A percentile compares a stretch with the other conserved stretches of the same genome.
These are phyloP conservation scores for Cantharis rustica DNA, from an alignment of 2,888 invertebrate species.

Conservation along the genomic window DNA sequence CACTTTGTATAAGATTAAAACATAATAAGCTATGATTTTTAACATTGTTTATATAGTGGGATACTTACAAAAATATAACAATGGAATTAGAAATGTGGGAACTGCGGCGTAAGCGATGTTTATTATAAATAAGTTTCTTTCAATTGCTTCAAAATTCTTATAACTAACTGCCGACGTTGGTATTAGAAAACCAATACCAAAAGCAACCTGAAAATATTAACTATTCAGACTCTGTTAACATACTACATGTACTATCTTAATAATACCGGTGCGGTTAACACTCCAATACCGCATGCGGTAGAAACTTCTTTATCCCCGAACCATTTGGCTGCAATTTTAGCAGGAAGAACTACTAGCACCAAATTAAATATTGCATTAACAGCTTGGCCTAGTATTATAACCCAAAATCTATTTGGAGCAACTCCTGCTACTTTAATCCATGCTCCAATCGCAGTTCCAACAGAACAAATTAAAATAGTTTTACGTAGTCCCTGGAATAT, in stretches of 20 bases:
- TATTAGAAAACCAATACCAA: not conserved
- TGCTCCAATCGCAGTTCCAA: not conserved
- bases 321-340: not conserved
- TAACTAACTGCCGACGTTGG: not conserved
- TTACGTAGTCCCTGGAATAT: too few species aligned
- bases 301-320: not conserved
- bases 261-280: not conserved
- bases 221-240: rapidly evolving
- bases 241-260: not conserved
- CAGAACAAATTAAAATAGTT: not conserved
- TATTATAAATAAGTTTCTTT: not conserved
- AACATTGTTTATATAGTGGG: not conserved
- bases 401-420: not conserved
- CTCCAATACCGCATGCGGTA: not conserved
- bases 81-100: not conserved
- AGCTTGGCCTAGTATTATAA: not conserved
- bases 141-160: not conserved
- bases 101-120: not conserved
- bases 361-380: not conserved
- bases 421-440: not conserved
- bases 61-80: not conserved
- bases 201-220: not conserved
- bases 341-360: not conserved
- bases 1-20: too few species aligned
- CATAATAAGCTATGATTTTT: too few species aligned